Evolutionary conservation across 2,113 vertebrate genomes (phyloP).

Genomic region (Daubentonia madagascariensis): DNA sequence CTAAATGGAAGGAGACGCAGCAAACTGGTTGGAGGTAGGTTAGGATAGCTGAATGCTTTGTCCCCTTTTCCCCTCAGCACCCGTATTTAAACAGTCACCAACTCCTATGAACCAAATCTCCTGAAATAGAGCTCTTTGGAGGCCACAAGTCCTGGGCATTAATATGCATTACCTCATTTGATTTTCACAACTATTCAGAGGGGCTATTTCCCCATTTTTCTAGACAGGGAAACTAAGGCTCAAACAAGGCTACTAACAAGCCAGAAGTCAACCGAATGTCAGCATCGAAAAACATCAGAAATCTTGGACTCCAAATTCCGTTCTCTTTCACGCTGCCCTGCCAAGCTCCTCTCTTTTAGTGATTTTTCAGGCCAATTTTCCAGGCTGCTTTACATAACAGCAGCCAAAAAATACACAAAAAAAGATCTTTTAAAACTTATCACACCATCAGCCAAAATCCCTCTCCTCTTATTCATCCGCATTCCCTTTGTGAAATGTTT

Average conservation of each 20-base stretch:
- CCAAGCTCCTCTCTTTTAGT: not conserved
- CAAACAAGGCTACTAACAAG: not conserved
- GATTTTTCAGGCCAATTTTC: not conserved
- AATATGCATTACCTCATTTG: not conserved
- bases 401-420: not conserved
- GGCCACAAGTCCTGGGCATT: no score
- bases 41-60: not conserved
- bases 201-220: not conserved
- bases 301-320: not conserved
- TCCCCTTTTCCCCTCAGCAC: no score
- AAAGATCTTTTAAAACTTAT: not conserved
- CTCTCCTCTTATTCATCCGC: not conserved
- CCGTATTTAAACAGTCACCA: not conserved
- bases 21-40: not conserved
- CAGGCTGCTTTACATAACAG: not conserved
- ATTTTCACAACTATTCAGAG: not conserved
- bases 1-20: not conserved
- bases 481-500: not conserved
- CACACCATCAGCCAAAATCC: not conserved
- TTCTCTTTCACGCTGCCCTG: not conserved
- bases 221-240: not conserved
- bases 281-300: not conserved
- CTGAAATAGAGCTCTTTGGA: not conserved
- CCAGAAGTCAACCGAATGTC: not conserved
- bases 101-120: not conserved